Base-by-base conservation (phyloP, 2,113 vertebrate genomes). In the Pseudonaja textilis region DNA sequence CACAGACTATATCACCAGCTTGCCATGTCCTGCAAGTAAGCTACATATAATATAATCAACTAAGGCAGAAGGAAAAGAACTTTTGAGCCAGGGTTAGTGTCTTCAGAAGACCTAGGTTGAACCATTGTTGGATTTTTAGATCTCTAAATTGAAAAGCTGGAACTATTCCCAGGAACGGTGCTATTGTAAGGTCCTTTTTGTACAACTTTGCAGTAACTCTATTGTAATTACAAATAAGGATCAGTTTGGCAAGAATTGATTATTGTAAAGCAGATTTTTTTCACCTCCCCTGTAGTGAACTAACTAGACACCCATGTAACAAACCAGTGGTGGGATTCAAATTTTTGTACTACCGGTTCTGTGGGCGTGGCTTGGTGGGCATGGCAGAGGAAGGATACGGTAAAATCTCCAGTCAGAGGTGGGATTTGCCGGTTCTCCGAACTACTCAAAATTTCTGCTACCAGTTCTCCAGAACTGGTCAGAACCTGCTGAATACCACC, bases 261-360 rank as follows among this genome's bases (percentile, higher is more conserved):
- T 74, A 86, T 29, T 89, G 69, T 50, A 89, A 92, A 89, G 39
- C 52, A 85, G 92, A 89, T 89, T 92, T 89, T 81, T 85, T n/a
- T 56, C 34, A 26, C 50, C 56, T 57, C 56, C 57, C 64, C 64
- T 89, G 7, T 47, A 56, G 12, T 92, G 91, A 88, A 87, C 47
- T 22, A 87, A 29, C 34, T 22, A 92, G 57, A 88, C 54, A 89
- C 54, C 54, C 81, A 50, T 59, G 85, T 50, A 55, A 55, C 22
- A 57, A 50, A 50, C 8, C 47, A 50, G 47, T 50, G 47, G 47
- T 50, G 47, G 47, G 7, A 50, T 50, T 50, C 47, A 50, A 50
- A 9, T 50, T 50, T 50, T 50, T 50, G 9, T 50, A 50, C 47
- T 50, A 10, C 47, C 1, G 8, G 8, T 50, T 50, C 8, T 50